Evolutionary conservation across 2,888 invertebrate genomes (phyloP), one percentile per base, ranked within the genome.

Genomic region (Tetheella fluctuosa): DNA sequence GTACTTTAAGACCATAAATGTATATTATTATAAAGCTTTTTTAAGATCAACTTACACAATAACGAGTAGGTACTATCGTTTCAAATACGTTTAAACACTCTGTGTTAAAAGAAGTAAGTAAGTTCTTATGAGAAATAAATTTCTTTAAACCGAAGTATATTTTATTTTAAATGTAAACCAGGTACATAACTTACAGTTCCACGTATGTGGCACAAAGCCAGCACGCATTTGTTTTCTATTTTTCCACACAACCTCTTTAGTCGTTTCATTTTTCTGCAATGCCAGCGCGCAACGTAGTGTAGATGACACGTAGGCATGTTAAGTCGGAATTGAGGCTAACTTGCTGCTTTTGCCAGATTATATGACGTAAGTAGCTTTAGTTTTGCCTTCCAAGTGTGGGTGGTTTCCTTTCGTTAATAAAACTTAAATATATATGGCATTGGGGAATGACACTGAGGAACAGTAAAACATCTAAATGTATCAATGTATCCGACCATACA

Each of bases 221-320:
- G 20, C 48, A 48, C 17, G 48, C 48, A 48, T 20, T 48, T 48
- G 48, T 48, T 48, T 48, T 48, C 48, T 48, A 48, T 48, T 48
- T 48, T n/a, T 48, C 20, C n/a, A 48, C 20, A 20, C 48, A 48
- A 48, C 48, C 48, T 42, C 42, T 48, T 48, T 48, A 48, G n/a
- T 48, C 48, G 48, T 48, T 48, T 48, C 48, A 48, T 48, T 48
- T 48, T 48, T 48, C 48, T 48, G 48, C 48, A 48, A 48, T 48
- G 48, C 48, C 1, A 48, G 48, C 17, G 10, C 10, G 48, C 48
- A 48, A 1, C 48, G 48, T 6, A 48, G 48, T 48, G 48, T 20
- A 48, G 48, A 10, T 48, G 48, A 48, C 48, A 48, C 48, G 48
- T 48, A 48, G 48, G 10, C 48, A 48, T 48, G 48, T 48, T 48